Evolutionary conservation across 2,888 invertebrate genomes (phyloP).

Genomic region (Brassicogethes aeneus): DNA sequence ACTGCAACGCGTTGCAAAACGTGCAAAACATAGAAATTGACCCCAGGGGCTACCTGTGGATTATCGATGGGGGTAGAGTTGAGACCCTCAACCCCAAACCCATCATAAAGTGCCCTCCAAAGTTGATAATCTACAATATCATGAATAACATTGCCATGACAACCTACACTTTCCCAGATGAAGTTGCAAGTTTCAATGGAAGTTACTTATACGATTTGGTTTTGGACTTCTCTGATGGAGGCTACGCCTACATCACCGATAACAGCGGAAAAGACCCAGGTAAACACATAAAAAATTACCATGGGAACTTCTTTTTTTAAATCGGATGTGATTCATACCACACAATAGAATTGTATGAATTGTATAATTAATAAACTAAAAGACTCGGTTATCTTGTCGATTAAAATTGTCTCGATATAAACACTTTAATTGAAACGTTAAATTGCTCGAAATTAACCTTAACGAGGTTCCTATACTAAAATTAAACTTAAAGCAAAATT

Average conservation of each 20-base stretch:
- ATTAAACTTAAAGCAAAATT: too few relatives aligned
- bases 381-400: too few relatives aligned
- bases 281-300: constrained; percentile 27
- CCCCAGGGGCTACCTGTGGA: constrained; percentile 56
- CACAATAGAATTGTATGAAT: too few relatives aligned
- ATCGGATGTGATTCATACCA: too few relatives aligned
- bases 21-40: constrained; percentile 70
- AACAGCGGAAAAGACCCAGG: constrained; percentile 60
- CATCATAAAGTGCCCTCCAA: constrained; percentile 53
- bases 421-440: too few relatives aligned
- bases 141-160: constrained; percentile 48
- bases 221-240: constrained; percentile 57
- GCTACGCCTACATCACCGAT: constrained; percentile 65
- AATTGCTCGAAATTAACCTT: too few relatives aligned
- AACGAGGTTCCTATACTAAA: too few relatives aligned
- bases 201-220: constrained; percentile 66
- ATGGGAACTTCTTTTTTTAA: too few relatives aligned
- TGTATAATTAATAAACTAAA: too few relatives aligned
- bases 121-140: constrained; percentile 58
- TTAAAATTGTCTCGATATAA: too few relatives aligned
- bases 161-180: constrained; percentile 50
- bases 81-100: constrained; percentile 49
- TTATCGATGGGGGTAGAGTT: constrained; percentile 58
- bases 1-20: constrained; percentile 62
- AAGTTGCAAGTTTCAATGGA: constrained; percentile 48